Conservation (phyloP, 2,888 invertebrate species). For the Eustalomyia histrio region DNA sequence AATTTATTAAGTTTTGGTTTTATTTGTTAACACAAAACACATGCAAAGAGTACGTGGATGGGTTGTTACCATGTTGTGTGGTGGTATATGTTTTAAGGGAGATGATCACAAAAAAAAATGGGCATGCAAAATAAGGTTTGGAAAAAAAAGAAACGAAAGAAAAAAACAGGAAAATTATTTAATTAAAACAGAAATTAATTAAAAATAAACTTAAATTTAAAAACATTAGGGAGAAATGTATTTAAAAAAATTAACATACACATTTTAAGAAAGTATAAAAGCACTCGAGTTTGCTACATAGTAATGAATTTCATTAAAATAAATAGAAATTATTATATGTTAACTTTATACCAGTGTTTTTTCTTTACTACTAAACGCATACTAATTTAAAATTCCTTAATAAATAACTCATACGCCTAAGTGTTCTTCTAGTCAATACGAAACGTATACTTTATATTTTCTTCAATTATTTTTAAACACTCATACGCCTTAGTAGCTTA, state of each 20-base stretch:
- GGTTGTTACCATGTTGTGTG: conserved; percentile 24
- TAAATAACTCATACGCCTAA: neutral
- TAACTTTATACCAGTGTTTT: too few species aligned
- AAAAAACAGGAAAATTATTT: conserved; percentile 21
- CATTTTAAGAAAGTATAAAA: conserved; percentile 7
- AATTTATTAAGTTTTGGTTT: neutral
- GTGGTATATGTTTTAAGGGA: conserved; percentile 10
- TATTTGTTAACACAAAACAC: conserved; percentile 19
- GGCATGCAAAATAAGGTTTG: conserved; percentile 38
- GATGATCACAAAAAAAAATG: conserved; percentile 8
- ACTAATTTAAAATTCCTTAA: neutral
- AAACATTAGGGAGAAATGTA: neutral
- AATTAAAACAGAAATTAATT: neutral
- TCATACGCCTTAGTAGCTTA: conserved; percentile 28
- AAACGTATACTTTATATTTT: conserved; percentile 48
- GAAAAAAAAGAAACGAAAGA: conserved; percentile 40
- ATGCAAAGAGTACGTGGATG: conserved; percentile 31
- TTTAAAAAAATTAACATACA: neutral
- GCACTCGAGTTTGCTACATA: conserved; percentile 3
- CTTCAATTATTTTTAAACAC: conserved; percentile 18
- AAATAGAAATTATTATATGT: too few species aligned
- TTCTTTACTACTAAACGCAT: too few species aligned
- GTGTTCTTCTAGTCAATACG: too few species aligned
- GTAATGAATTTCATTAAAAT: neutral
- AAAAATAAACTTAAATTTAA: neutral